Evolutionary conservation across 2,888 invertebrate genomes (phyloP), one percentile per base, ranked within the genome.

Genomic region (Eupeodes luniger): DNA sequence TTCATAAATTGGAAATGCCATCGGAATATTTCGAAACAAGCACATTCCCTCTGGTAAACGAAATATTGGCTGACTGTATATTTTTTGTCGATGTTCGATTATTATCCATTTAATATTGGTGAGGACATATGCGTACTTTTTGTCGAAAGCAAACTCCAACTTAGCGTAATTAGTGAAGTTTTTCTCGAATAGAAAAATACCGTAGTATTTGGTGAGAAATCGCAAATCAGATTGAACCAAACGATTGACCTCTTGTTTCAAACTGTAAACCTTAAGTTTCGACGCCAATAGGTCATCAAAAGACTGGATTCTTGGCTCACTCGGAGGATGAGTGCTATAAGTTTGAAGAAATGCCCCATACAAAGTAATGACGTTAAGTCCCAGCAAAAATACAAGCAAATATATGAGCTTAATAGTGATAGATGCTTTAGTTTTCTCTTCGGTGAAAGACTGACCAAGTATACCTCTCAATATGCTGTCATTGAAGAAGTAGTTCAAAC

Each of bases 1-100:
- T 62, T 92, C 91, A 0, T 91, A 90, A 0, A 92, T 59, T 0
- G 92, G 92, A 85, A 92, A 92, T 5, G 90, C 83, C 11, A 92
- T 81, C 0, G 92, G 92, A 6, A 91, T 49, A 70, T 91, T 92
- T 27, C 89, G 85, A 19, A 86, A 91, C 40, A 92, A 89, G 16
- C 92, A 92, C 7, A 92, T 90, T 51, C 91, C 91, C 0, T 89
- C 51, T 0, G 91, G 90, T 78, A 88, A 66, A 1, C 91, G 91
- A 72, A 92, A 92, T 0, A 92, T 27, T 0, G 91, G 91, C 1
- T 81, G 86, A 3, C 90, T 90, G 11, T 92, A 92, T 4, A 91
- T 74, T 62, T 91, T 90, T 49, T 92, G 92, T 72, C 92, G 92
- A 27, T 91, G 91, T 0, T 87, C 90, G 9, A 92, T 55, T 12